phyloP scores from a whole-genome alignment of 2,888 invertebrate genomes.

The Marronus borbonicus region DNA sequence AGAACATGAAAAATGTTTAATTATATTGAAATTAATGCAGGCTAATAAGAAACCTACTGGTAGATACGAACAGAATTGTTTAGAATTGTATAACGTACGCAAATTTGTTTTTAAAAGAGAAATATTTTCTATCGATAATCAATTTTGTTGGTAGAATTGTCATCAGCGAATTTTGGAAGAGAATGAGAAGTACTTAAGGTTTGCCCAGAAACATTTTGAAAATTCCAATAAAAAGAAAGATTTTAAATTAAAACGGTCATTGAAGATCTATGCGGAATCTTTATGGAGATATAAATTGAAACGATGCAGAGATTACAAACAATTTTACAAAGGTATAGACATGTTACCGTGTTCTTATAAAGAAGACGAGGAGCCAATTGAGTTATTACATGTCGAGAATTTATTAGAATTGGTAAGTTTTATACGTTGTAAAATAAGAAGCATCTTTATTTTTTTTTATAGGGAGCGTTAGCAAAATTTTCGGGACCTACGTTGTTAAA shows the following conservation, averaged over 20 bases:
- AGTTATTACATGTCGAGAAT: constrained; percentile 58
- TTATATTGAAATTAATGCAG: constrained; percentile 46
- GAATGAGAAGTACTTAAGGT: constrained; percentile 50
- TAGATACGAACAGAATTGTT: constrained; percentile 35
- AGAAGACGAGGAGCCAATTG: constrained; percentile 57
- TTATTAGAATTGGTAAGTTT: constrained; percentile 60
- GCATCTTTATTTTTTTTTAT: constrained; percentile 33
- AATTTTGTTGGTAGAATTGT: constrained; percentile 43
- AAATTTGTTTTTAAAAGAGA: not conserved
- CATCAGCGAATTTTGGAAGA: constrained; percentile 46
- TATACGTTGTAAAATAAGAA: not conserved
- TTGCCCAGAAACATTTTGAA: constrained; percentile 45
- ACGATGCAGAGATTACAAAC: constrained; percentile 57
- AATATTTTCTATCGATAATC: not conserved
- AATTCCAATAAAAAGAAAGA: constrained; percentile 13
- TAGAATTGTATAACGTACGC: constrained; percentile 50
- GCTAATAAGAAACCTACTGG: constrained; percentile 37
- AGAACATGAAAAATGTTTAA: constrained; percentile 50
- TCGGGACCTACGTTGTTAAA: constrained; percentile 51
- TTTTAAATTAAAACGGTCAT: constrained; percentile 21
- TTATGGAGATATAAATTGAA: constrained; percentile 58
- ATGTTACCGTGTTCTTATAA: constrained; percentile 57
- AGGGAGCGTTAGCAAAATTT: constrained; percentile 57
- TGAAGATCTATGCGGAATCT: constrained; percentile 31
- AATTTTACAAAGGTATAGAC: constrained; percentile 58